phyloP scores from a whole-genome alignment of 1,140 invertebrate species.

The Epicauta chinensis region DNA sequence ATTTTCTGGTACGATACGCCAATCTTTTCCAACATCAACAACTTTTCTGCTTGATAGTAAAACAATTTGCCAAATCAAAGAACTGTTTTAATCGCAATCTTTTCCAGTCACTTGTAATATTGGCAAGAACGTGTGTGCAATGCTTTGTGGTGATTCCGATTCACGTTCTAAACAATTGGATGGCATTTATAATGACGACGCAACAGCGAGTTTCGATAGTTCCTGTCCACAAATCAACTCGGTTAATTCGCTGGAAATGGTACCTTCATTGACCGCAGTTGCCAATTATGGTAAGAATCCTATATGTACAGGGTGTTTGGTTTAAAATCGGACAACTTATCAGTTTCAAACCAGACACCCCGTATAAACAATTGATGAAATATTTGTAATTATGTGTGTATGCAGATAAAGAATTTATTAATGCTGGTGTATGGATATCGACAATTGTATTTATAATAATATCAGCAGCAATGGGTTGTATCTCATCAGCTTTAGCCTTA shows the following conservation, averaged over 20 bases:
- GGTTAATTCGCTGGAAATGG: neutral
- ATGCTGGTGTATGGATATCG: slow-evolving; percentile 29
- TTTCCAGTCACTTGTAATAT: slow-evolving; percentile 20
- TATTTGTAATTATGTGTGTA: too few relatives aligned
- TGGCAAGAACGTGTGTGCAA: slow-evolving; percentile 19
- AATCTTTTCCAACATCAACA: neutral
- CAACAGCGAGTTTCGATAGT: neutral
- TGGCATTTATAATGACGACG: neutral
- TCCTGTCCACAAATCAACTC: neutral
- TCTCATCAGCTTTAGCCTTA: slow-evolving; percentile 25
- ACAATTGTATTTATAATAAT: slow-evolving; percentile 30
- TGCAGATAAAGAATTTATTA: slow-evolving; percentile 24
- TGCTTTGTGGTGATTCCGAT: slow-evolving; percentile 11
- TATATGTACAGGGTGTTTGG: too few relatives aligned
- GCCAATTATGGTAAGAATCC: neutral
- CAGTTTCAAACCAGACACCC: too few relatives aligned
- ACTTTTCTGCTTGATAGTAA: neutral
- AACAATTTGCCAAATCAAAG: neutral
- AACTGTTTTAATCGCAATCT: neutral
- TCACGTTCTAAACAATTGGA: neutral
- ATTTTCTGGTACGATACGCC: slow-evolving; percentile 10
- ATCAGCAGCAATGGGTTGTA: slow-evolving; percentile 23
- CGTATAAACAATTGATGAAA: too few relatives aligned
- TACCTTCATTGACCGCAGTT: neutral
- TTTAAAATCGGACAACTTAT: too few relatives aligned